A percentile compares a stretch with the other conserved stretches of the same genome.
Conservation (phyloP, 2,888 invertebrate species). For the Microctonus aethiopoides region DNA sequence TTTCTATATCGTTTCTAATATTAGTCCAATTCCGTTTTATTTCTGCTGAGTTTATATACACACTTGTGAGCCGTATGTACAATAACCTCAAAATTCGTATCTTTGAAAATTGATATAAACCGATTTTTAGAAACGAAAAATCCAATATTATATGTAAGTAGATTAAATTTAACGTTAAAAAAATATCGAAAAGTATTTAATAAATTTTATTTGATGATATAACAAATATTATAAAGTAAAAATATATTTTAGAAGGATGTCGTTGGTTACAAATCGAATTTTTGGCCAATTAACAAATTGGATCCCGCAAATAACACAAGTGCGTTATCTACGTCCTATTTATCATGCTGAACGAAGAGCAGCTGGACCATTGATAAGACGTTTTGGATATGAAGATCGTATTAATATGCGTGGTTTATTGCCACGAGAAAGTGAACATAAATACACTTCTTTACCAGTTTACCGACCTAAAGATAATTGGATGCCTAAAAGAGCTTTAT, state of each 20-base stretch:
- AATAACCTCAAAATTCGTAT: too few species aligned
- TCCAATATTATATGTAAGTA: too few species aligned
- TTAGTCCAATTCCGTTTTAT: too few species aligned
- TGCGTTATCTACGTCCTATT: slow-evolving; percentile 66
- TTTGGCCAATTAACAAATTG: slow-evolving; percentile 36
- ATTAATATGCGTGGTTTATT: slow-evolving; percentile 76
- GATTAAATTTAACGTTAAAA: too few species aligned
- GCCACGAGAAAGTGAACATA: slow-evolving; percentile 73
- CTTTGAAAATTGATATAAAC: too few species aligned
- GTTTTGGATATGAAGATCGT: slow-evolving; percentile 79
- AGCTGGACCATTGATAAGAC: slow-evolving; percentile 72
- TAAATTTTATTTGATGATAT: too few species aligned
- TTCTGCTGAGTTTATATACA: too few species aligned
- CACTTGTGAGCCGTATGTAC: too few species aligned
- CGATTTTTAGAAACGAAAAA: too few species aligned
- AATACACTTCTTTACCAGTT: slow-evolving; percentile 74
- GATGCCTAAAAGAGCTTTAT: slow-evolving; percentile 81
- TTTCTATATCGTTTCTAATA: too few species aligned
- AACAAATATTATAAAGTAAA: background rate
- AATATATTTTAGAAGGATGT: slow-evolving; percentile 1
- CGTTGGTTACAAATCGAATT: slow-evolving; percentile 2
- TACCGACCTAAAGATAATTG: slow-evolving; percentile 81
- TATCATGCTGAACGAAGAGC: slow-evolving; percentile 71
- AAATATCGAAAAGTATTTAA: too few species aligned
- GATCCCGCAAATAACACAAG: slow-evolving; percentile 65